Conservation (phyloP, 2,888 invertebrate species). For the Maniola hyperantus region DNA sequence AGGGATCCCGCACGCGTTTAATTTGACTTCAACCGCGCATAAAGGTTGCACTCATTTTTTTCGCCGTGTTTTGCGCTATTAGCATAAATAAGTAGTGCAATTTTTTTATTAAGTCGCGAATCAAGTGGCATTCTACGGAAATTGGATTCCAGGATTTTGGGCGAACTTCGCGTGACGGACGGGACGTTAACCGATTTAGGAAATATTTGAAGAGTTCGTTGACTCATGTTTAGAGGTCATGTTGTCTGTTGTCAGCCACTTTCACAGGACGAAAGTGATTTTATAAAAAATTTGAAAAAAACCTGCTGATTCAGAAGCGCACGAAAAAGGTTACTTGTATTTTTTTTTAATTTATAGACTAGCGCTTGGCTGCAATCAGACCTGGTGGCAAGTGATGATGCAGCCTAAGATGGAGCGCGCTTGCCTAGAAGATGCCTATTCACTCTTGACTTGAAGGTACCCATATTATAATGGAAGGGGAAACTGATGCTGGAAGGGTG, state of each 20-base stretch:
- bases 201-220: slow-evolving; percentile 72
- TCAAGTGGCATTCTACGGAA: slow-evolving; percentile 36
- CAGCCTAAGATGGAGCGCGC: too few species aligned
- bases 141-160: slow-evolving; percentile 41
- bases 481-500: too few species aligned
- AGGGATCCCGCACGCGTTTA: too few species aligned
- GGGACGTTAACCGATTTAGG: slow-evolving; percentile 77
- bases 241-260: slow-evolving; percentile 47
- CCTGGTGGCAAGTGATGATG: too few species aligned
- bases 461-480: too few species aligned
- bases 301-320: not conserved
- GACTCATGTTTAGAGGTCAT: slow-evolving; percentile 72
- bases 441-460: too few species aligned
- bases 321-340: not conserved
- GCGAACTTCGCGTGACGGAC: slow-evolving; percentile 64
- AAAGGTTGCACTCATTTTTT: not conserved
- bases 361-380: too few species aligned
- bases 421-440: too few species aligned
- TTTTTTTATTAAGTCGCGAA: slow-evolving; percentile 28
- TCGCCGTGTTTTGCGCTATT: not conserved
- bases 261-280: slow-evolving; percentile 51
- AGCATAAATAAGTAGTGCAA: slow-evolving; percentile 5
- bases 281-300: not conserved
- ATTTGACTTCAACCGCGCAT: not conserved
- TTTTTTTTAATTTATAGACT: too few species aligned